These are phyloP conservation scores for Rhegmatorhina hoffmannsi DNA, from an alignment of 2,113 vertebrate species.

Conservation along the genomic window DNA sequence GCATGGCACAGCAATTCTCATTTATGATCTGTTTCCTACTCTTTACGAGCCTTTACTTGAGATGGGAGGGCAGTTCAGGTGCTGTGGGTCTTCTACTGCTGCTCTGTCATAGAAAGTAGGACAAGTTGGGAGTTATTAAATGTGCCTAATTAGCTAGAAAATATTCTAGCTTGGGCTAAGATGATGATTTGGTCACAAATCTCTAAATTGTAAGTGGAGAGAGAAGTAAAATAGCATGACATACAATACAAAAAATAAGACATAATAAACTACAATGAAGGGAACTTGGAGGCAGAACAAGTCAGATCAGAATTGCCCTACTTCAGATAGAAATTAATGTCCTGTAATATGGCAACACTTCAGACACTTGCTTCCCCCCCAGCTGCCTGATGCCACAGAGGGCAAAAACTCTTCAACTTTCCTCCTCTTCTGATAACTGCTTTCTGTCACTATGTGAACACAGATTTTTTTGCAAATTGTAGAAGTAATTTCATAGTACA, in stretches of 20 bases:
- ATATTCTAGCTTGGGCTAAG: neutral
- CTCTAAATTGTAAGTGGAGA: neutral
- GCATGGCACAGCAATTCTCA: neutral
- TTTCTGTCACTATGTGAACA: neutral
- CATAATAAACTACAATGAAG: neutral
- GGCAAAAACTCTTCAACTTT: neutral
- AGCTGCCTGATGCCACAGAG: neutral
- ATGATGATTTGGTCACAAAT: neutral
- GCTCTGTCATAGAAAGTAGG: neutral
- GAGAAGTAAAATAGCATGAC: neutral
- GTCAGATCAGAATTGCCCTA: neutral
- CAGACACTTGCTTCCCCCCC: neutral
- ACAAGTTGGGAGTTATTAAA: neutral
- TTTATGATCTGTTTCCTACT: neutral
- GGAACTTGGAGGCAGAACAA: neutral
- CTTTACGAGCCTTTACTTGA: neutral
- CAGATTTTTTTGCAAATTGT: neutral
- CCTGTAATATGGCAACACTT: neutral
- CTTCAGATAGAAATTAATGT: neutral
- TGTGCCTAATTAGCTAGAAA: neutral
- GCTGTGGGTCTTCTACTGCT: neutral
- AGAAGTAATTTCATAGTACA: conserved; percentile 13
- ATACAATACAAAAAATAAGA: neutral
- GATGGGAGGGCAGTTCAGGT: neutral
- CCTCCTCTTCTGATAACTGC: neutral